These are phyloP conservation scores for Zaprionus davidi DNA, from an alignment of 1,140 invertebrate genomes.

Conservation along the genomic window DNA sequence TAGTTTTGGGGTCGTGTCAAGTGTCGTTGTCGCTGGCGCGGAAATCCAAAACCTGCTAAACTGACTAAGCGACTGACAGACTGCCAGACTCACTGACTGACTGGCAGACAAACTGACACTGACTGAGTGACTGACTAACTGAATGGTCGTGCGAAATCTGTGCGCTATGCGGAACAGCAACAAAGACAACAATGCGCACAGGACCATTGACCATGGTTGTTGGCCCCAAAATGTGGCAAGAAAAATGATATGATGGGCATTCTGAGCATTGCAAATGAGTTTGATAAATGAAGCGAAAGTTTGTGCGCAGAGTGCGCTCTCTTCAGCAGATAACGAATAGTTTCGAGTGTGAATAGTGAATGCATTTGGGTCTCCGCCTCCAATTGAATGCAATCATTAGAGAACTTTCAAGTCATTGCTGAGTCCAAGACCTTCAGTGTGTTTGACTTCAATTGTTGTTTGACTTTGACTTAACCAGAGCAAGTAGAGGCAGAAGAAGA, in stretches of 20 bases:
- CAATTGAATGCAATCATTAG: slow-evolving; percentile 57
- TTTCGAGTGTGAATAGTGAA: slow-evolving; percentile 1
- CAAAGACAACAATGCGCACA: slow-evolving; percentile 21
- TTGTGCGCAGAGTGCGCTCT: slow-evolving; percentile 11
- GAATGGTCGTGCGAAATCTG: slow-evolving; percentile 66
- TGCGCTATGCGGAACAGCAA: slow-evolving; percentile 20
- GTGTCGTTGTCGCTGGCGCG: slow-evolving; percentile 60
- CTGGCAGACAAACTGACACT: slow-evolving; percentile 7
- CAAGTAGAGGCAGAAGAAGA: background rate
- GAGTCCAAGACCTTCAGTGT: slow-evolving; percentile 9
- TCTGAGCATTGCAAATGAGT: slow-evolving; percentile 53
- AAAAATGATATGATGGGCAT: slow-evolving; percentile 66
- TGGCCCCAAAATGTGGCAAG: slow-evolving; percentile 46
- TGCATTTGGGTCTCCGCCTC: background rate
- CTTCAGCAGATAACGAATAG: background rate
- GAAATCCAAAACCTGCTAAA: slow-evolving; percentile 66
- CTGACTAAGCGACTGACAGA: slow-evolving; percentile 26
- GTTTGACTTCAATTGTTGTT: slow-evolving; percentile 26
- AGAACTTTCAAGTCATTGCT: slow-evolving; percentile 32
- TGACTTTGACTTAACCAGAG: slow-evolving; percentile 33
- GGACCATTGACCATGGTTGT: slow-evolving; percentile 34
- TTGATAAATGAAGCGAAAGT: slow-evolving; percentile 70
- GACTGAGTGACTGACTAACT: slow-evolving; percentile 14
- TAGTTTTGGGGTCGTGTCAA: slow-evolving; percentile 74
- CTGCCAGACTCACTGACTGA: slow-evolving; percentile 11